These are phyloP conservation scores for Epinotia ramella DNA, from an alignment of 2,888 invertebrate genomes.

Conservation along the genomic window DNA sequence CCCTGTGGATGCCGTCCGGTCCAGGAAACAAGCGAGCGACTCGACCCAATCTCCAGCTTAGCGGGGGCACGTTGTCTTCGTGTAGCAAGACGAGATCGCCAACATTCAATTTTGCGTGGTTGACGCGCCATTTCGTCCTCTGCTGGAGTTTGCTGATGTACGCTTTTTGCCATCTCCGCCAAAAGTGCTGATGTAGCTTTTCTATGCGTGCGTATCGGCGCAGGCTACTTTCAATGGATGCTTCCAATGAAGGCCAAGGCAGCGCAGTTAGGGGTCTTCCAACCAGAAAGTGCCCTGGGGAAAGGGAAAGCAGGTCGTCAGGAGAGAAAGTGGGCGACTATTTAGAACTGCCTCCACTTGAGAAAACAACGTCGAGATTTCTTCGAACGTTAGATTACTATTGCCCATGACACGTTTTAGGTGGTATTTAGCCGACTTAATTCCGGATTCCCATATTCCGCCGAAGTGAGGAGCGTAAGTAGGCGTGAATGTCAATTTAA, in stretches of 20 bases:
- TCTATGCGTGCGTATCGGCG: not conserved
- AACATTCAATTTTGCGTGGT: not conserved
- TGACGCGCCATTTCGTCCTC: constrained; percentile 11
- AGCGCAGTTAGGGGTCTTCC: constrained; percentile 11
- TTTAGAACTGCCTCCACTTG: constrained; percentile 33
- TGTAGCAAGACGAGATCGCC: constrained; percentile 13
- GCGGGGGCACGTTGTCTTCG: constrained; percentile 21
- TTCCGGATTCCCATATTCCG: constrained; percentile 8
- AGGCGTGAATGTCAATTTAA: constrained; percentile 6
- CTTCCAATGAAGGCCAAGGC: constrained; percentile 9
- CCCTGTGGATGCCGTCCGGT: not conserved
- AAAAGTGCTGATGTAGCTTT: constrained; percentile 3
- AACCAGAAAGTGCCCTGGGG: constrained; percentile 14
- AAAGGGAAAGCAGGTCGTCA: constrained; percentile 10
- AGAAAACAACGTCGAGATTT: constrained; percentile 24
- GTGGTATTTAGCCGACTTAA: constrained; percentile 16
- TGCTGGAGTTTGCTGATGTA: not conserved
- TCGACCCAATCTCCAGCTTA: not conserved
- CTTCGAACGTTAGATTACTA: constrained; percentile 29
- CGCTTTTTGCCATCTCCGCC: not conserved
- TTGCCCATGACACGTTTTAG: constrained; percentile 23
- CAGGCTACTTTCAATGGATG: not conserved
- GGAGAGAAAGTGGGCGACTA: constrained; percentile 16
- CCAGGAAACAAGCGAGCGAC: not conserved
- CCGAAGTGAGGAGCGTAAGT: constrained; percentile 1